These are phyloP conservation scores for Folsomia manolachei DNA, from an alignment of 2,888 invertebrate genomes.

Conservation along the genomic window DNA sequence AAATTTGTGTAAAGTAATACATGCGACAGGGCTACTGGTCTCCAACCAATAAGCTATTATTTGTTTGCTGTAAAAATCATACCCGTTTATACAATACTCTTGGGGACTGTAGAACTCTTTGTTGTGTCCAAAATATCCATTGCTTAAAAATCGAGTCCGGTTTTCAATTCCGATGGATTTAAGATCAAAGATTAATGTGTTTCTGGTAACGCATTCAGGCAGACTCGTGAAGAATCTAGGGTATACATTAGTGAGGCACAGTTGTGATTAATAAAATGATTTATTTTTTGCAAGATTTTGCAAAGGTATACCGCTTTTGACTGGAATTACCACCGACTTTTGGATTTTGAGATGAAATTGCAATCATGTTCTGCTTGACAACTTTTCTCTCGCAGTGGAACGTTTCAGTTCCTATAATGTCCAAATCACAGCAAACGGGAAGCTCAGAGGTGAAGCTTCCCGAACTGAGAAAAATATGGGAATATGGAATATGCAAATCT, in stretches of 20 bases:
- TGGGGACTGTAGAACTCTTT: slow-evolving; percentile 32
- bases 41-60: neutral
- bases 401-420: neutral
- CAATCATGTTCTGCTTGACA: neutral
- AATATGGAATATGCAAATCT: neutral
- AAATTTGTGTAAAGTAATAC: too few species aligned
- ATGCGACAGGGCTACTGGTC: neutral
- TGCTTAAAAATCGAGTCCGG: slow-evolving; percentile 20
- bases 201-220: neutral
- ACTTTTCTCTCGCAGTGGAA: slow-evolving; percentile 15
- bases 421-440: slow-evolving; percentile 16
- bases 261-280: neutral
- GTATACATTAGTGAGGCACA: neutral
- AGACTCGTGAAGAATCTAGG: neutral
- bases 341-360: neutral
- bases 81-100: slow-evolving; percentile 37
- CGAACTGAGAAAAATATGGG: neutral
- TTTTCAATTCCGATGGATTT: neutral
- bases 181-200: neutral
- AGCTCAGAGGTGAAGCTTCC: too few species aligned
- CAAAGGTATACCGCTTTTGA: neutral
- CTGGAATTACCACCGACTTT: neutral
- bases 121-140: slow-evolving; percentile 38
- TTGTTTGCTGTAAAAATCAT: slow-evolving; percentile 1
- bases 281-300: neutral